Evolutionary conservation across 2,888 invertebrate genomes (phyloP), one percentile per base, ranked within the genome.

Genomic region (Meteorus cinctellus): DNA sequence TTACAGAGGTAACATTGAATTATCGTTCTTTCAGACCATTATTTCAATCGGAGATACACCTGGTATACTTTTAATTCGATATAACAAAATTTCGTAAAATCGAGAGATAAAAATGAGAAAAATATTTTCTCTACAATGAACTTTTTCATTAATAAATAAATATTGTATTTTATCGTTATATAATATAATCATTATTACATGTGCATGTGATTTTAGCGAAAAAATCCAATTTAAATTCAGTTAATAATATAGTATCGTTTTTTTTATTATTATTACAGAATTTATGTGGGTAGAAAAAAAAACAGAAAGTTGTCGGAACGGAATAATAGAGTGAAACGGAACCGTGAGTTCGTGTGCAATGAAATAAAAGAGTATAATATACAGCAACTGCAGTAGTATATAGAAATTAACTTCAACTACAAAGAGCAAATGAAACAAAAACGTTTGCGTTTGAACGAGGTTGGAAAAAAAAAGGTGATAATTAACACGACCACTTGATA

Each of bases 391-490:
- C 36, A 19, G 4, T n/a, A 45, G n/a, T 24, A 45, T 51, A 55
- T 55, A 34, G 41, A 16, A 65, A 69, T 62, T 60, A 68, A 65
- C 45, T 70, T 65, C 27, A 36, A 4, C 34, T 12, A 63, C 62
- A 63, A 67, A 60, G 45, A 67, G 71, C 24, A 66, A 75, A 65
- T 55, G 66, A 48, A 75, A 72, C 60, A 55, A 70, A 74, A 75
- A 41, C 75, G 70, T 71, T 71, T 65, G 65, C 24, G n/a, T 41
- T 66, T 36, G 60, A 66, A 60, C 55, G 27, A 36, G 10, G 31
- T 41, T 24, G 62, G 60, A 71, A 55, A 19, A 55, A 55, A 55
- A 55, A 55, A 66, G 45, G 62, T 59, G 45, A 41, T 71, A 71
- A 71, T 71, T 62, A 71, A 62, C 69, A 12, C 27, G 6, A 19